phyloP scores from a whole-genome alignment of 1,140 invertebrate genomes.

The Drosophila sturtevanti region DNA sequence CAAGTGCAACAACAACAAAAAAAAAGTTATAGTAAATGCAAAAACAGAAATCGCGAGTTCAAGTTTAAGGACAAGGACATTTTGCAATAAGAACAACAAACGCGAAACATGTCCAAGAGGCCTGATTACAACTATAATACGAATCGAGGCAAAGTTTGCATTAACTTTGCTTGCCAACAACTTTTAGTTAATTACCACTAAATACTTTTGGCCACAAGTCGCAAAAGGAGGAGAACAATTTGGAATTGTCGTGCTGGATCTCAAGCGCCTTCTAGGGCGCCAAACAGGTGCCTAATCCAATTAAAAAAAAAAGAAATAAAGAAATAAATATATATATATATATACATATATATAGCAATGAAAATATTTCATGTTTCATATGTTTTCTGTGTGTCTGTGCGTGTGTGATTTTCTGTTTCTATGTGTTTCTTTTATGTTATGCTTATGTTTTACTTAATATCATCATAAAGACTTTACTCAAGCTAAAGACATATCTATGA shows the following conservation, averaged over 20 bases:
- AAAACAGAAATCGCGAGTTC: constrained; percentile 53
- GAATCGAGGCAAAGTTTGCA: constrained; percentile 21
- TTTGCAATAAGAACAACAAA: constrained; percentile 27
- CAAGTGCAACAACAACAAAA: not conserved
- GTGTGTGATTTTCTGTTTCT: constrained; percentile 14
- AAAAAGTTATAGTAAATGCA: constrained; percentile 4
- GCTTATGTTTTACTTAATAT: constrained; percentile 22
- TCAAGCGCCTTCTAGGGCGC: constrained; percentile 50
- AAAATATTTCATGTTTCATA: constrained; percentile 15
- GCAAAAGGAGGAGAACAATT: constrained; percentile 5
- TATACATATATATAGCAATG: not conserved
- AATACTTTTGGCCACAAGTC: not conserved
- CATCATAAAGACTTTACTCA: not conserved
- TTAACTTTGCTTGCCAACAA: constrained; percentile 1
- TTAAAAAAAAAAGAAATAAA: constrained; percentile 10
- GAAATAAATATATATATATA: not conserved
- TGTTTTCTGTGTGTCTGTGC: constrained; percentile 25
- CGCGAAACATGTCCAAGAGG: constrained; percentile 33
- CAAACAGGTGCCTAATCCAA: constrained; percentile 60
- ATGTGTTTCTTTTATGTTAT: constrained; percentile 19
- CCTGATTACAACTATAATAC: constrained; percentile 47
- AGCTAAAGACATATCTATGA: constrained; percentile 49
- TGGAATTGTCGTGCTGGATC: constrained; percentile 63
- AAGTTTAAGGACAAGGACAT: constrained; percentile 68
- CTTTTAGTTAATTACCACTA: constrained; percentile 2